phyloP scores from a whole-genome alignment of 1,140 invertebrate species.

The Dreissena rostriformis region DNA sequence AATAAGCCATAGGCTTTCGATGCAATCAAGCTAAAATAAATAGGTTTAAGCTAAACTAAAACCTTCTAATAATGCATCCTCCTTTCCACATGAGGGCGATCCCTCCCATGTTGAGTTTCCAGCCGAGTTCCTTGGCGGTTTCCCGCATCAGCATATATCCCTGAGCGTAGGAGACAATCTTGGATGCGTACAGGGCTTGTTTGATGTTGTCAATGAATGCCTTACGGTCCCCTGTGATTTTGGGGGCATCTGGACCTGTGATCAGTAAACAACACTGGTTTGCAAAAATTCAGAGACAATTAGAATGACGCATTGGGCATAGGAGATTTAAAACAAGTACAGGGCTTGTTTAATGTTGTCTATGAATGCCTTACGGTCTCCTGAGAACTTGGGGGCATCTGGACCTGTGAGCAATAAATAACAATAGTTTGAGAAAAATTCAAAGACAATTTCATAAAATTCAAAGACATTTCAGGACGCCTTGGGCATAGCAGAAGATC shows the following conservation, averaged over 20 bases:
- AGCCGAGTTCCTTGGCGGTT: slow-evolving; percentile 94
- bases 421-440: no score
- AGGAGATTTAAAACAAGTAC: slow-evolving; percentile 99
- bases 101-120: slow-evolving; percentile 98
- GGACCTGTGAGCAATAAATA: background rate
- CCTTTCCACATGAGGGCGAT: slow-evolving; percentile 99
- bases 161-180: slow-evolving; percentile 99
- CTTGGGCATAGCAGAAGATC: slow-evolving; percentile 99
- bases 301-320: no score
- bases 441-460: no score
- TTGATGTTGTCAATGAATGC: slow-evolving; percentile 90
- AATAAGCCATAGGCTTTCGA: no score
- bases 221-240: slow-evolving; percentile 87
- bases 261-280: no score
- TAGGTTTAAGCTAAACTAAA: no score
- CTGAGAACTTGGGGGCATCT: slow-evolving; percentile 80
- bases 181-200: slow-evolving; percentile 97
- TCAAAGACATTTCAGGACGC: no score
- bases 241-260: slow-evolving; percentile 66
- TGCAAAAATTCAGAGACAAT: no score
- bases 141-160: slow-evolving; percentile 99
- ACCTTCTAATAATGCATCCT: slow-evolving; percentile 98
- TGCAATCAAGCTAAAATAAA: no score
- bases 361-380: slow-evolving; percentile 91
- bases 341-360: slow-evolving; percentile 91